These are phyloP conservation scores for Moxostoma hubbsi DNA, from an alignment of 2,797 vertebrate genomes.

Conservation along the genomic window DNA sequence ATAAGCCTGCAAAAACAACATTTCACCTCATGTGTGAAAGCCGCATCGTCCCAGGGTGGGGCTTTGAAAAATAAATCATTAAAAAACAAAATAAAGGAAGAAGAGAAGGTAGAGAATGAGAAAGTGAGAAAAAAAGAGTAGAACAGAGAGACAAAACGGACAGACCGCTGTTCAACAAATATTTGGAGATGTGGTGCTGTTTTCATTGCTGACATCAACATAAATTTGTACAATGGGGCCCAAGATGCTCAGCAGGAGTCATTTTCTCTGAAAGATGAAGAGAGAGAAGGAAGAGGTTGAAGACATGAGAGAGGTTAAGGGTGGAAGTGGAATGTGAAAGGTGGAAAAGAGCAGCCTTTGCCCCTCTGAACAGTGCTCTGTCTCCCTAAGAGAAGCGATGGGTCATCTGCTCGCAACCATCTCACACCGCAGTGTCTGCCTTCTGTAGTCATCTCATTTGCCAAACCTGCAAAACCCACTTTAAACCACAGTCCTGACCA, in stretches of 20 bases:
- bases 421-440: conserved; percentile 9
- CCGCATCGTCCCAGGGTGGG: conserved; percentile 65
- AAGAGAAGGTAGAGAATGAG: conserved; percentile 59
- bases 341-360: conserved; percentile 70
- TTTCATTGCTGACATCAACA: conserved; percentile 85
- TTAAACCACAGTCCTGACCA: conserved; percentile 26
- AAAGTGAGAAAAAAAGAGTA: conserved; percentile 36
- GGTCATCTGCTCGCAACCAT: conserved; percentile 47
- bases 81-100: conserved; percentile 32
- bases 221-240: conserved; percentile 78
- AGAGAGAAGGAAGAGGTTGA: conserved; percentile 18
- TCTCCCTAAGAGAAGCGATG: conserved; percentile 26
- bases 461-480: conserved; percentile 15
- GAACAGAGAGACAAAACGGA: conserved; percentile 65
- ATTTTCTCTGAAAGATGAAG: conserved; percentile 64
- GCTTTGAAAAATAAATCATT: conserved; percentile 65
- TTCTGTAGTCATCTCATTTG: conserved; percentile 20
- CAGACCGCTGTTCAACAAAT: conserved; percentile 83
- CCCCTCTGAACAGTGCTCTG: conserved; percentile 72
- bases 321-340: conserved; percentile 24
- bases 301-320: conserved; percentile 30
- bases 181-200: conserved; percentile 79
- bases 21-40: conserved; percentile 75
- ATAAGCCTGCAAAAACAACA: conserved; percentile 73
- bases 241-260: conserved; percentile 76